Percentiles rank a stretch among this genome's conserved stretches.
Conservation (phyloP, 2,797 vertebrate genomes). For the Synaphobranchus kaupii region DNA sequence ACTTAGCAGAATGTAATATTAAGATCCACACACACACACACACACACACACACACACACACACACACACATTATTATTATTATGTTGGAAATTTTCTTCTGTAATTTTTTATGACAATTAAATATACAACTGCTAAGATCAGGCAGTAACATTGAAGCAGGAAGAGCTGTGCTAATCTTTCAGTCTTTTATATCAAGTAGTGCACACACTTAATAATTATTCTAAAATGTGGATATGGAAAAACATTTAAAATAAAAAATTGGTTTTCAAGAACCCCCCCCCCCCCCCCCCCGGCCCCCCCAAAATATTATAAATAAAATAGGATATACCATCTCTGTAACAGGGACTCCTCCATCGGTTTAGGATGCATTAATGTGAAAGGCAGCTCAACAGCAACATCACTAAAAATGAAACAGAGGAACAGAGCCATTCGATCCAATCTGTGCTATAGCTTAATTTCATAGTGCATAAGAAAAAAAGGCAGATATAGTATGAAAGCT, state of each 20-base stretch:
- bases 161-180: neutral
- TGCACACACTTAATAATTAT: neutral
- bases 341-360: constrained; percentile 81
- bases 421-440: neutral
- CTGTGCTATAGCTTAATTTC: neutral
- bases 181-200: neutral
- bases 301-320: neutral
- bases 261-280: neutral
- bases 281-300: too few species aligned
- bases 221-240: neutral
- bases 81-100: too few species aligned
- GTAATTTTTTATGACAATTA: neutral
- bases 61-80: neutral
- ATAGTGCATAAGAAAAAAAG: neutral
- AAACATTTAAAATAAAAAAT: constrained; percentile 34
- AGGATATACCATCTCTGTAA: constrained; percentile 79
- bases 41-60: neutral
- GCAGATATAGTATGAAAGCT: neutral
- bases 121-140: neutral
- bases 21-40: neutral
- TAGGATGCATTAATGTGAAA: constrained; percentile 91
- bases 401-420: constrained; percentile 57
- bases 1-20: neutral
- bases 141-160: neutral
- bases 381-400: constrained; percentile 90